phyloP scores from a whole-genome alignment of 2,888 invertebrate species.

The Peribatodes rhomboidaria region DNA sequence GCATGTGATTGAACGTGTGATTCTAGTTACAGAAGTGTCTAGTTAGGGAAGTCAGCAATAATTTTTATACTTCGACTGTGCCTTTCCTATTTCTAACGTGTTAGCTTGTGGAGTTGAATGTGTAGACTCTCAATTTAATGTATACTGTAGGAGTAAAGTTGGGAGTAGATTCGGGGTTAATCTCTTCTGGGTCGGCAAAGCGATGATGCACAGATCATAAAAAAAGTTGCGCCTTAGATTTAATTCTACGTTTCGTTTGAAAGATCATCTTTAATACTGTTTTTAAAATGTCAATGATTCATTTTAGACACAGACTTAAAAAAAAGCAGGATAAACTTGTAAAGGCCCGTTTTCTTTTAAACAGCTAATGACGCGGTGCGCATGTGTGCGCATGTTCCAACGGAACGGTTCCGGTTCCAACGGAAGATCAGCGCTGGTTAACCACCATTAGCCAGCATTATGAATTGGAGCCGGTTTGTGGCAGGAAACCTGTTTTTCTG shows the following conservation, averaged over 20 bases:
- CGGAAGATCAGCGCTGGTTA: too few relatives aligned
- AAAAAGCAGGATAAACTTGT: too few relatives aligned
- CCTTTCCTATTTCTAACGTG: conserved; percentile 86
- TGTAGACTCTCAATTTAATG: conserved; percentile 76
- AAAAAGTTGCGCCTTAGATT: background rate
- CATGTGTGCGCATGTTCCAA: too few relatives aligned
- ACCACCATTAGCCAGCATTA: too few relatives aligned
- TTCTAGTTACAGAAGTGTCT: conserved; percentile 64
- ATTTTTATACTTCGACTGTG: conserved; percentile 86
- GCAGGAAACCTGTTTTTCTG: too few relatives aligned
- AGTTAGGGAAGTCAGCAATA: conserved; percentile 86
- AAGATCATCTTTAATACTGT: background rate
- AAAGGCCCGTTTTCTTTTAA: too few relatives aligned
- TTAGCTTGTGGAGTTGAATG: conserved; percentile 80
- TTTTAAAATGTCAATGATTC: too few relatives aligned
- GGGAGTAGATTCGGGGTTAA: conserved; percentile 53
- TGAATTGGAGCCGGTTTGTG: too few relatives aligned
- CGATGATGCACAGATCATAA: background rate
- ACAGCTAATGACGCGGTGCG: too few relatives aligned
- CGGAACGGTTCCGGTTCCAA: too few relatives aligned
- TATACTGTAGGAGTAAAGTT: conserved; percentile 72
- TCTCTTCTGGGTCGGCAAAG: conserved; percentile 4
- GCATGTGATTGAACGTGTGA: conserved; percentile 55
- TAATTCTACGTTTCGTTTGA: too few relatives aligned
- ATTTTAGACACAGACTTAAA: too few relatives aligned